These are phyloP conservation scores for Aproaerema taeniolella DNA, from an alignment of 2,888 invertebrate species.

Conservation along the genomic window DNA sequence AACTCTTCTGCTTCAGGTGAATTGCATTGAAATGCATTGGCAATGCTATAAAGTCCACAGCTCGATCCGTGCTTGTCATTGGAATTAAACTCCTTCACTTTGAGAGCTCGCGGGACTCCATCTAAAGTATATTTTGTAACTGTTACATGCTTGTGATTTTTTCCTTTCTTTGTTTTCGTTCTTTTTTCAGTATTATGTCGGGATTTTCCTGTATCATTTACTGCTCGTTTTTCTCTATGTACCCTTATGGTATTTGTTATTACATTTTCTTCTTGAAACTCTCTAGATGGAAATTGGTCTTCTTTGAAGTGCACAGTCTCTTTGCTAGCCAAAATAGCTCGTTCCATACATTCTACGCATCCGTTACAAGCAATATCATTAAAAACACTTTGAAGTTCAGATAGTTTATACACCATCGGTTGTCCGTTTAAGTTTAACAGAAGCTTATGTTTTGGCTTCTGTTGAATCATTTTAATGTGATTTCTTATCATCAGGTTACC, in stretches of 20 bases:
- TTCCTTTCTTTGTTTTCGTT: conserved; percentile 29
- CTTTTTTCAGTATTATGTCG: conserved; percentile 23
- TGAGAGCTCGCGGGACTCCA: conserved; percentile 45
- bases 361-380: conserved; percentile 33
- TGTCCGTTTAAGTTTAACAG: conserved; percentile 30
- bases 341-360: conserved; percentile 46
- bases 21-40: conserved; percentile 43
- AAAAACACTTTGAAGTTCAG: conserved; percentile 33
- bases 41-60: conserved; percentile 49
- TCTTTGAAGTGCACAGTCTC: no score
- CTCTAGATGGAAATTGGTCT: no score
- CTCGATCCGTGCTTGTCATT: conserved; percentile 9
- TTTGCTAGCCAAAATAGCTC: conserved; percentile 36
- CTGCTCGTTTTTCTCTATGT: conserved; percentile 28
- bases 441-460: conserved; percentile 26
- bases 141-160: conserved; percentile 28
- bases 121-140: conserved; percentile 47
- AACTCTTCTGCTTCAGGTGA: conserved; percentile 37
- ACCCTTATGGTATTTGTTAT: no score
- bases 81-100: conserved; percentile 41
- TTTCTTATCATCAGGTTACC: neutral
- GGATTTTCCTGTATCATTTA: conserved; percentile 1
- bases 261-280: no score
- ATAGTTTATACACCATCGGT: conserved; percentile 24
- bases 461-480: conserved; percentile 10